Evolutionary conservation across 2,797 vertebrate genomes (phyloP), one percentile per base, ranked within the genome.

Genomic region (Chlorospingus flavigularis): DNA sequence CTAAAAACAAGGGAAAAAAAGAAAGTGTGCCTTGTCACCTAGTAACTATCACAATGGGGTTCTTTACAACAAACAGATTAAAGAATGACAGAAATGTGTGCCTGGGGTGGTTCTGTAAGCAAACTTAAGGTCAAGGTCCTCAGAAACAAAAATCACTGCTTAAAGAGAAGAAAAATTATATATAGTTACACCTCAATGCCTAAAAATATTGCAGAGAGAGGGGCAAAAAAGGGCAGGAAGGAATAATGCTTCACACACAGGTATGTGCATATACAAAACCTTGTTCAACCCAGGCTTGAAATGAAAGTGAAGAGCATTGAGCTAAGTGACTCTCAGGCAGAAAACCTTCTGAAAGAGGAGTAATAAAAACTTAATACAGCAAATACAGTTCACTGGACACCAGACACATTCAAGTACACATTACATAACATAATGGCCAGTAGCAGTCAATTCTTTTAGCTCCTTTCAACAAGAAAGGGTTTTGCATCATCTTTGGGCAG

Each of bases 171-270:
- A 35, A 51, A 66, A 66, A 4, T 21, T 0, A 1, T 11, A 55
- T 42, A 23, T 45, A 45, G 12, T 73, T 45, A 54, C 48, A 50
- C 10, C 35, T 43, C 31, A 53, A 47, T 77, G 45, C 16, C 43
- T 60, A 65, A 74, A 42, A 31, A 21, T 8, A 62, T 26, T 53
- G 24, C 6, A 79, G 19, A 87, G 26, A 86, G 50, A 57, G 7
- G 3, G 4, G 17, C 5, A 79, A 40, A 60, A 87, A 51, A 78
- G 13, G 5, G 12, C 73, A 50, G 31, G 9, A 70, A 20, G 7
- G 8, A 79, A 16, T 66, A 82, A 62, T 13, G 40, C 8, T 61
- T 67, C 48, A 60, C 0, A 0, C 42, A 60, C 0, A 0, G 8
- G 26, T n/a, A 7, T 4, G 10, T 61, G 23, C 11, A 68, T 13